Evolutionary conservation across 2,888 invertebrate species (phyloP).

Genomic region (Xestia rhomboidea): DNA sequence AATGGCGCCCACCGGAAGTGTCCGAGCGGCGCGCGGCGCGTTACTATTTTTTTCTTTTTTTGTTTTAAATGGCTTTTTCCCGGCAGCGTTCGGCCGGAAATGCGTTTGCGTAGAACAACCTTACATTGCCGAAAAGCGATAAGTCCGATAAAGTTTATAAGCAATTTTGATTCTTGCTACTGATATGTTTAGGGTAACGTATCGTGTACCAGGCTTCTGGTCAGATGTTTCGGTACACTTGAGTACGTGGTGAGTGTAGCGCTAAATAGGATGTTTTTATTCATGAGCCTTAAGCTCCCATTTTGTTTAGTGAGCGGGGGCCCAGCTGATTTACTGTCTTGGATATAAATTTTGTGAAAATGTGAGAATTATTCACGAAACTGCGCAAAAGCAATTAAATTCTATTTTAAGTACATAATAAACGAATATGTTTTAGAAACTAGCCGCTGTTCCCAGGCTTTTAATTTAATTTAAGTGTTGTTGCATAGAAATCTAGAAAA

Average conservation of each 20-base stretch:
- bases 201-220: conserved; percentile 68
- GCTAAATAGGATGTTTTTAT: conserved; percentile 91
- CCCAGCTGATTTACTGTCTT: conserved; percentile 88
- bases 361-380: conserved; percentile 79
- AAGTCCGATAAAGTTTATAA: conserved; percentile 79
- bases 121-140: conserved; percentile 81
- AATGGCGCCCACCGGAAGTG: conserved; percentile 91
- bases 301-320: conserved; percentile 88
- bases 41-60: conserved; percentile 89
- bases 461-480: conserved; percentile 25
- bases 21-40: conserved; percentile 90
- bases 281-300: conserved; percentile 88
- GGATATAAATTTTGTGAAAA: conserved; percentile 87
- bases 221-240: conserved; percentile 76
- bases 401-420: conserved; percentile 61
- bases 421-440: conserved; percentile 53
- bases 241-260: conserved; percentile 84
- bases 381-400: conserved; percentile 73
- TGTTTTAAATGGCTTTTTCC: conserved; percentile 91
- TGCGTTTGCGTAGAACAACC: conserved; percentile 90
- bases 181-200: conserved; percentile 75
- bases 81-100: conserved; percentile 90
- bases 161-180: conserved; percentile 81
- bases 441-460: conserved; percentile 47
- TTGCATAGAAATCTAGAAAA: conserved; percentile 6